These are phyloP conservation scores for Papio anubis DNA, from an alignment of 2,113 vertebrate species.

Conservation along the genomic window DNA sequence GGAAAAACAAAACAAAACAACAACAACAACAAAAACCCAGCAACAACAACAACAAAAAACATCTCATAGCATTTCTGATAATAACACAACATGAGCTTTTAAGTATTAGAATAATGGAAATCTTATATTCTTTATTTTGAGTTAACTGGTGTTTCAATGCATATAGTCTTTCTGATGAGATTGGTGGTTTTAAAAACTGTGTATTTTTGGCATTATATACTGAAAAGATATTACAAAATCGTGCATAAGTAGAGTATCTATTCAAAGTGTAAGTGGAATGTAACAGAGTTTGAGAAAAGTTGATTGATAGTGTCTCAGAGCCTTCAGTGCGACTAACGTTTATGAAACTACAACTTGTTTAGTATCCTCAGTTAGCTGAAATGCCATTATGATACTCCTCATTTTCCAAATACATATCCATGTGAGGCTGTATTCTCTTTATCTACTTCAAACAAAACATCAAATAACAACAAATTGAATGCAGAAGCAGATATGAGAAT, in stretches of 20 bases:
- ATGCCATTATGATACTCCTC: not conserved
- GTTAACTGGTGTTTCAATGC: not conserved
- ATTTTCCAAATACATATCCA: not conserved
- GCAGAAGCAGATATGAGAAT: not conserved
- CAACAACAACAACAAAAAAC: no score
- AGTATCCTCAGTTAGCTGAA: not conserved
- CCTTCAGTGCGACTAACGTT: not conserved
- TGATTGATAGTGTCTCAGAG: not conserved
- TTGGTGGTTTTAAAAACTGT: not conserved
- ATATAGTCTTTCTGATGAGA: not conserved
- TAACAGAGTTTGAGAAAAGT: not conserved
- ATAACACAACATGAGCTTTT: not conserved
- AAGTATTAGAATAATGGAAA: not conserved
- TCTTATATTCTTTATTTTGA: not conserved
- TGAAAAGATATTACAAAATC: not conserved
- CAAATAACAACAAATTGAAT: not conserved
- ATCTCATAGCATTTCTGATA: not conserved
- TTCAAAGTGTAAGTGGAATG: not conserved
- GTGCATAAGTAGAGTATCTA: not conserved
- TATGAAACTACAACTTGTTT: not conserved
- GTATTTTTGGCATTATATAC: not conserved
- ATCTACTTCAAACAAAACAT: not conserved
- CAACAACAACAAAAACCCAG: no score
- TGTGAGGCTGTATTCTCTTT: not conserved
- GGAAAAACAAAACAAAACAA: no score